phyloP scores from a whole-genome alignment of 1,140 invertebrate genomes.

The Diorhabda sublineata region DNA sequence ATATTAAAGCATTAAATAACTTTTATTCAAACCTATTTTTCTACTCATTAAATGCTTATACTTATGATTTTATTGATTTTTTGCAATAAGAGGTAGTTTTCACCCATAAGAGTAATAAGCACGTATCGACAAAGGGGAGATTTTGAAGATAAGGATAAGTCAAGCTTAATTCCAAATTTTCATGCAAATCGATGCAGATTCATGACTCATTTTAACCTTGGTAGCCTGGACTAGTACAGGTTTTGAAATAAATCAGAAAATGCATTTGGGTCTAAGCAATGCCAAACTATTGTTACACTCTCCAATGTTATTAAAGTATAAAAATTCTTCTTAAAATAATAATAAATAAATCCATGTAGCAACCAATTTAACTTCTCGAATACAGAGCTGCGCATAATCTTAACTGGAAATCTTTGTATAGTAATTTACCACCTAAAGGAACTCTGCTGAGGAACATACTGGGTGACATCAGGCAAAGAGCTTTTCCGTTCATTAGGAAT shows the following conservation, averaged over 20 bases:
- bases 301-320: not conserved
- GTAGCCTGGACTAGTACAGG: not conserved
- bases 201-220: no score
- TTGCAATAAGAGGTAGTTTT: no score
- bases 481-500: conserved; percentile 76
- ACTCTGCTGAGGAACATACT: conserved; percentile 70
- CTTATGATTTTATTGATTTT: no score
- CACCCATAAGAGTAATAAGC: no score
- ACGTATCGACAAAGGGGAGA: no score
- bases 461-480: conserved; percentile 67
- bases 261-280: not conserved
- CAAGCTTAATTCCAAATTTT: no score
- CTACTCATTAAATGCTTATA: no score
- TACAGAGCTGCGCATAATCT: conserved; percentile 40
- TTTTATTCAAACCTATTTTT: no score
- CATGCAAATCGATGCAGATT: no score
- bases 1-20: no score
- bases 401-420: conserved; percentile 54
- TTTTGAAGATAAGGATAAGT: no score
- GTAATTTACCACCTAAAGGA: conserved; percentile 62
- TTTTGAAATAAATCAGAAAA: not conserved
- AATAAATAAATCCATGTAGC: not conserved
- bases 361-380: conserved; percentile 25
- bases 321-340: no score
- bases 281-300: not conserved